Evolutionary conservation across 2,888 invertebrate species (phyloP).

Genomic region (Apotomis capreana): DNA sequence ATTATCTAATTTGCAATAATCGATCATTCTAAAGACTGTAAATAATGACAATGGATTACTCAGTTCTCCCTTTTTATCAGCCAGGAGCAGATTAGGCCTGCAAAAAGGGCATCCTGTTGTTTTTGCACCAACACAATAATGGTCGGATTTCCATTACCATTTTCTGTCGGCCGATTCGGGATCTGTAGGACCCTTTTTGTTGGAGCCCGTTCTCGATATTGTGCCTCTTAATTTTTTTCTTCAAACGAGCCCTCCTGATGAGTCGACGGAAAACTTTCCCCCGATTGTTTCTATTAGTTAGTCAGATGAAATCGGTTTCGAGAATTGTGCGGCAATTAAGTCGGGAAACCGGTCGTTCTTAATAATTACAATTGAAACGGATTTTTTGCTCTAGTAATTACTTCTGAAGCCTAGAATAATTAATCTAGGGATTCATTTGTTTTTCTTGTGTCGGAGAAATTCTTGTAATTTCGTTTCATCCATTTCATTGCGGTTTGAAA

Average conservation of each 20-base stretch:
- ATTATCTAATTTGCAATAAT: constrained; percentile 22
- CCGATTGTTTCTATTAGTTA: constrained; percentile 28
- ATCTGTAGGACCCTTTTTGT: constrained; percentile 47
- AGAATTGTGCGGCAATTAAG: constrained; percentile 17
- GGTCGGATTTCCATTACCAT: constrained; percentile 68
- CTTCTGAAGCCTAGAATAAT: neutral
- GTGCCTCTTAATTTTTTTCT: constrained; percentile 54
- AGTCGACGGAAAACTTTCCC: constrained; percentile 14
- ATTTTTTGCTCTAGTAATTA: neutral
- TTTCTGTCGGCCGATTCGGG: constrained; percentile 62
- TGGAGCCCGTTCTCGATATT: constrained; percentile 57
- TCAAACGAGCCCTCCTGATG: constrained; percentile 39
- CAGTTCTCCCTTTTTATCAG: constrained; percentile 64
- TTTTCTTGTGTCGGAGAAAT: neutral
- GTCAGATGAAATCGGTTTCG: constrained; percentile 7
- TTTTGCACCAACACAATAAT: constrained; percentile 62
- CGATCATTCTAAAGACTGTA: constrained; percentile 58
- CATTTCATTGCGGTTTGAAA: neutral
- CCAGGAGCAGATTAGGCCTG: constrained; percentile 62
- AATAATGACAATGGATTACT: constrained; percentile 70
- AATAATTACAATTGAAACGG: neutral
- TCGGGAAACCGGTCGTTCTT: neutral
- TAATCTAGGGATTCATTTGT: neutral
- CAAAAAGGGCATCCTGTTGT: constrained; percentile 68
- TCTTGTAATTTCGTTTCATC: neutral